Evolutionary conservation across 2,888 invertebrate genomes (phyloP).

Genomic region (Julus scanicus): DNA sequence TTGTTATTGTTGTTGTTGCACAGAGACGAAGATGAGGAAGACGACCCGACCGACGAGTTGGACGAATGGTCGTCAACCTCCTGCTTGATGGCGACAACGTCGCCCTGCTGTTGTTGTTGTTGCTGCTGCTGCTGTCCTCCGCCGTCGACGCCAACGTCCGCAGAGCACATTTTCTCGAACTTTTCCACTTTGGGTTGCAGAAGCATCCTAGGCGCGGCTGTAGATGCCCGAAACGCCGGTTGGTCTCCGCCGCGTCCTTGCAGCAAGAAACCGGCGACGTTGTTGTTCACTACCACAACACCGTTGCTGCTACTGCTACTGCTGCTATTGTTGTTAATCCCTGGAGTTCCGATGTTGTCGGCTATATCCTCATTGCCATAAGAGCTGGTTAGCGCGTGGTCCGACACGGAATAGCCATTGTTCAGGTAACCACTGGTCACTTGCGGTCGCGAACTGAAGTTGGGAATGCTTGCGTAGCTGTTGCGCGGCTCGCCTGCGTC

Average conservation of each 20-base stretch:
- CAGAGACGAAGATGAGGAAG: constrained; percentile 8
- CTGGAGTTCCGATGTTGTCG: not conserved
- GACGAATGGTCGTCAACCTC: not conserved
- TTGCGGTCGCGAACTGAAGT: constrained; percentile 61
- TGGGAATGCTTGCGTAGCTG: constrained; percentile 82
- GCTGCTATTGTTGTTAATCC: not conserved
- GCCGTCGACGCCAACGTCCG: not conserved
- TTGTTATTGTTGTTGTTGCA: constrained; percentile 67
- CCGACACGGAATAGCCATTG: not conserved
- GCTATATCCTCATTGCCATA: not conserved
- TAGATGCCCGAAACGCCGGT: too few species aligned
- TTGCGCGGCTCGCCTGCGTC: constrained; percentile 93
- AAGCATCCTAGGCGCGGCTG: not conserved
- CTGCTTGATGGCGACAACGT: not conserved
- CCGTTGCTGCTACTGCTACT: not conserved
- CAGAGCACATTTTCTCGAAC: not conserved
- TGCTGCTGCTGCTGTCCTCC: not conserved
- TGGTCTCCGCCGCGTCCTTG: not conserved
- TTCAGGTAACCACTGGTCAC: not conserved
- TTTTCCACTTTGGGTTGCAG: not conserved
- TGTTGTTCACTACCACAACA: not conserved
- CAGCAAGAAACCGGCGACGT: not conserved
- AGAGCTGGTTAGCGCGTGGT: not conserved
- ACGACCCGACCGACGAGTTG: constrained; percentile 28
- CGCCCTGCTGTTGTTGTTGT: not conserved